A percentile compares a stretch with the other conserved stretches of the same genome.
Conservation (phyloP, 2,888 invertebrate genomes). For the Dione vanillae region DNA sequence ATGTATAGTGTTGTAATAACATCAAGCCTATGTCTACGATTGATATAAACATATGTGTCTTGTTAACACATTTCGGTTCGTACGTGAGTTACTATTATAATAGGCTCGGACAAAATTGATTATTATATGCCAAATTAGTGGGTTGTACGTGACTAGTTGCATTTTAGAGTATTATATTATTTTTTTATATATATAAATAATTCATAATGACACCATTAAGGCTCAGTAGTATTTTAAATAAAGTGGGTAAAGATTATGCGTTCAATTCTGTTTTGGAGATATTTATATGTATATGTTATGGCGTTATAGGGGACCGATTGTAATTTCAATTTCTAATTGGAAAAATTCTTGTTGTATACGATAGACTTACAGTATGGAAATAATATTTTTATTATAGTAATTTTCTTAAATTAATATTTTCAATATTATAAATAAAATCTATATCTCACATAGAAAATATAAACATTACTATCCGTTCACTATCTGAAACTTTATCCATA, state of each 20-base stretch:
- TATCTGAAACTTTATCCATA: no score
- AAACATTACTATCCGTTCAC: no score
- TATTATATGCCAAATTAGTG: slow-evolving; percentile 19
- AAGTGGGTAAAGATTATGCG: neutral
- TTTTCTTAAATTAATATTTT: no score
- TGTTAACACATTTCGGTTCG: slow-evolving; percentile 15
- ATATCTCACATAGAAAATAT: no score
- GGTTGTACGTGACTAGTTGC: slow-evolving; percentile 2
- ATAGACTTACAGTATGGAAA: no score
- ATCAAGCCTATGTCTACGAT: neutral
- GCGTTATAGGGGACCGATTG: no score
- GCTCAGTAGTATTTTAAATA: neutral
- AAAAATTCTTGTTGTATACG: no score
- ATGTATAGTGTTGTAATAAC: neutral
- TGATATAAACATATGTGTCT: slow-evolving; percentile 21
- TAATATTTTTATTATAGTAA: no score
- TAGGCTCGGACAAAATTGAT: slow-evolving; percentile 11
- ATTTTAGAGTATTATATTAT: neutral
- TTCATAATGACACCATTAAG: neutral
- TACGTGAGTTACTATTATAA: slow-evolving; percentile 17
- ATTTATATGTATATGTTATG: no score
- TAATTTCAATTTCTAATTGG: no score
- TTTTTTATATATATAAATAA: neutral
- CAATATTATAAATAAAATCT: no score
- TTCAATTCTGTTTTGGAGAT: neutral